Evolutionary conservation across 2,888 invertebrate species (phyloP).

Genomic region (Hofmannophila pseudospretella): DNA sequence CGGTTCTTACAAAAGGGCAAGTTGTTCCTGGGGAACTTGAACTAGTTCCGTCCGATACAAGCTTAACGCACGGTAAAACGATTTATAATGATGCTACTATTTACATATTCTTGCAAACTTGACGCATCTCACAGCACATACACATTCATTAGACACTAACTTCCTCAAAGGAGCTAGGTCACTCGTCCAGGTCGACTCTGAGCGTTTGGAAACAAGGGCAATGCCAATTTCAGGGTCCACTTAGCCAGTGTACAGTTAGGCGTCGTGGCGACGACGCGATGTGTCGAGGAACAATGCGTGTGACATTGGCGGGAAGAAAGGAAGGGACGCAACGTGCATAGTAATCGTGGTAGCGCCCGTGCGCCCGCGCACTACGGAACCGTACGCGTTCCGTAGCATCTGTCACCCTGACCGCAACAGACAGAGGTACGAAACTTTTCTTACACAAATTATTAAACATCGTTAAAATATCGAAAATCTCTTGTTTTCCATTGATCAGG

Average conservation of each 20-base stretch:
- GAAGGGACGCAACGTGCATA: constrained; percentile 65
- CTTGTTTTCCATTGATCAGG: too few relatives aligned
- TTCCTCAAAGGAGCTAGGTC: constrained; percentile 38
- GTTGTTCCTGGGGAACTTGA: constrained; percentile 23
- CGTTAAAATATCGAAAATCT: too few relatives aligned
- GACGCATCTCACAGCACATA: not conserved
- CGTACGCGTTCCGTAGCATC: not conserved
- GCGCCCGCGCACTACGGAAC: constrained; percentile 23
- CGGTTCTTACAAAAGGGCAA: constrained; percentile 60
- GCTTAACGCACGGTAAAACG: too few relatives aligned
- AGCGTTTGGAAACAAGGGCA: constrained; percentile 57
- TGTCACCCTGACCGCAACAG: constrained; percentile 13
- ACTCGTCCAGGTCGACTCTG: constrained; percentile 38
- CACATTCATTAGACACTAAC: constrained; percentile 17
- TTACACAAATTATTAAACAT: too few relatives aligned
- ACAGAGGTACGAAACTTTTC: constrained; percentile 9
- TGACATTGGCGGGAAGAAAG: constrained; percentile 74
- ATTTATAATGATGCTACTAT: constrained; percentile 1
- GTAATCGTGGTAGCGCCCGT: constrained; percentile 37
- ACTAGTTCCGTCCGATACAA: constrained; percentile 18
- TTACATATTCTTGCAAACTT: not conserved
- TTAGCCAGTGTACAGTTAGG: constrained; percentile 66
- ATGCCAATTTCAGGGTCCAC: constrained; percentile 75
- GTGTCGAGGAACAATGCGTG: constrained; percentile 60
- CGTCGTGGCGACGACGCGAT: constrained; percentile 32